phyloP scores from a whole-genome alignment of 2,888 invertebrate genomes.

The Euplexia lucipara region DNA sequence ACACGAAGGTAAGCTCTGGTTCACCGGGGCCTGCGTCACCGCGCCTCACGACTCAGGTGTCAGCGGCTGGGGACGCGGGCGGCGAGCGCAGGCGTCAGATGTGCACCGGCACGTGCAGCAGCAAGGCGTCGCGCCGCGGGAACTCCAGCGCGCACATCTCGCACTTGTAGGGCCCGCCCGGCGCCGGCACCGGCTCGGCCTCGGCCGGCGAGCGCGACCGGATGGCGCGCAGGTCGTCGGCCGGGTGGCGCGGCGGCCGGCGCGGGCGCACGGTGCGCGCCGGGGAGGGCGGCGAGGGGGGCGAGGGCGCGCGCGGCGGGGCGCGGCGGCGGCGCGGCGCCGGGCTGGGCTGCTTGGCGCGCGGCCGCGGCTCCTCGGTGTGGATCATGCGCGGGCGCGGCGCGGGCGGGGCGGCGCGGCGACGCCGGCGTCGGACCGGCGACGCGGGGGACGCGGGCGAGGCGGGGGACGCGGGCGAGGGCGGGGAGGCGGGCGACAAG shows the following conservation, averaged over 20 bases:
- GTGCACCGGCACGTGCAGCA: conserved; percentile 95
- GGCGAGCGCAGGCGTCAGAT: conserved; percentile 90
- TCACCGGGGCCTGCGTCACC: not conserved
- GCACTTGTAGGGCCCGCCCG: conserved; percentile 93
- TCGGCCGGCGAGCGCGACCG: conserved; percentile 76
- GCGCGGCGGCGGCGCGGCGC: conserved; percentile 9
- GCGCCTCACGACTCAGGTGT: not conserved
- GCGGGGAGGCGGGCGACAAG: conserved; percentile 62
- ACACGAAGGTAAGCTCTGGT: conserved; percentile 7
- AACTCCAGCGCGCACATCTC: conserved; percentile 96
- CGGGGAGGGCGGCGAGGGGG: conserved; percentile 88
- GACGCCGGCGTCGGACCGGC: conserved; percentile 64
- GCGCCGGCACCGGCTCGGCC: conserved; percentile 81
- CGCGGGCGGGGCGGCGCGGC: conserved; percentile 37
- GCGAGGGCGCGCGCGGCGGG: conserved; percentile 87
- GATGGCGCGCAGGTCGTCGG: conserved; percentile 84
- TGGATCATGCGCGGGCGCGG: conserved; percentile 92
- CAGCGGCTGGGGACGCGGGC: not conserved
- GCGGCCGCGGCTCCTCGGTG: conserved; percentile 89
- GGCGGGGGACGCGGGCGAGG: conserved; percentile 41
- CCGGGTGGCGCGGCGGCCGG: conserved; percentile 65
- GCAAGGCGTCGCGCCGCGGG: conserved; percentile 93
- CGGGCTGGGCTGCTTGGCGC: conserved; percentile 58
- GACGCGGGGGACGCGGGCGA: conserved; percentile 59
- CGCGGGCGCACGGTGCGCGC: conserved; percentile 76